Conservation (phyloP, 2,888 invertebrate genomes). For the Phengaris alcon region DNA sequence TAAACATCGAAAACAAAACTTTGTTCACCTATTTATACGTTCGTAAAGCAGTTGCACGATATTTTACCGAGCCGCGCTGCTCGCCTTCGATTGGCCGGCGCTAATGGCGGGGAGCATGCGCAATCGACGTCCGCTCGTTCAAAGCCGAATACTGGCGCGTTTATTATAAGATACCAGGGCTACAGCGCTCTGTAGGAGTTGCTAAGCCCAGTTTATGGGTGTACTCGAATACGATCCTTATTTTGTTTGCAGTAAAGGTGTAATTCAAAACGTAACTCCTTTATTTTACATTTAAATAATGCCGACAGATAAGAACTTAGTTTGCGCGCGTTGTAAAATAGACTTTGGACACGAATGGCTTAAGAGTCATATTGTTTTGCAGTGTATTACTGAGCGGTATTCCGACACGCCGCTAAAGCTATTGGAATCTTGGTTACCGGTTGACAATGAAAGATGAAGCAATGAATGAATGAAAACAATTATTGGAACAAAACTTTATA, state of each 20-base stretch:
- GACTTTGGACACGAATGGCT: constrained; percentile 42
- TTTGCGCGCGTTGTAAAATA: constrained; percentile 44
- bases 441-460: constrained; percentile 41
- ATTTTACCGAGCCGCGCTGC: constrained; percentile 52
- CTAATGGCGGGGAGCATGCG: constrained; percentile 75
- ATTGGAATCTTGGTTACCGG: constrained; percentile 50
- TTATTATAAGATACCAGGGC: constrained; percentile 75
- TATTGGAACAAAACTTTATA: constrained; percentile 25
- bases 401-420: constrained; percentile 60
- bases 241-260: constrained; percentile 34
- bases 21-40: constrained; percentile 30
- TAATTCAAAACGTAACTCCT: constrained; percentile 38
- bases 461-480: constrained; percentile 37
- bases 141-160: constrained; percentile 78
- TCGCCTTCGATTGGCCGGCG: constrained; percentile 66
- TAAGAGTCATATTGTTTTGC: constrained; percentile 43
- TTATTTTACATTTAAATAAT: constrained; percentile 53
- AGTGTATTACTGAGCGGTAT: constrained; percentile 62
- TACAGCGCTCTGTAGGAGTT: constrained; percentile 74
- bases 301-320: constrained; percentile 63
- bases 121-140: constrained; percentile 64
- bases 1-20: constrained; percentile 17
- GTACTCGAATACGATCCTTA: constrained; percentile 46
- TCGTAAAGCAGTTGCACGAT: constrained; percentile 44
- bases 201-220: constrained; percentile 39